phyloP scores from a whole-genome alignment of 2,113 vertebrate genomes.

The Cisticola juncidis region DNA sequence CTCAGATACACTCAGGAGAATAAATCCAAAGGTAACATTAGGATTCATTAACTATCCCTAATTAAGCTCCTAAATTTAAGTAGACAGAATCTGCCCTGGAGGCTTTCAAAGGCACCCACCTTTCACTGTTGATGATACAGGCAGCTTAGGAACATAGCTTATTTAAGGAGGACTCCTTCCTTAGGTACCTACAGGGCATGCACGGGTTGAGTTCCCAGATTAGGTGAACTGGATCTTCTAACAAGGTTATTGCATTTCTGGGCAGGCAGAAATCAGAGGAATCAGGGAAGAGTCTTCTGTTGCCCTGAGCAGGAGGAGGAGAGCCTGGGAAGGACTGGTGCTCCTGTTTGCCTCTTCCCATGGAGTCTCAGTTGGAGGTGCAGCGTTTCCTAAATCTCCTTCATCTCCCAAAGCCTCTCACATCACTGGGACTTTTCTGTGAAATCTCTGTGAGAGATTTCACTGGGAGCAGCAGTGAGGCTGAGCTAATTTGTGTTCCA shows the following conservation, averaged over 20 bases:
- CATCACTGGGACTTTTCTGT: neutral
- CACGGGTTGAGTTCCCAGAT: neutral
- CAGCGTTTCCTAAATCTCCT: neutral
- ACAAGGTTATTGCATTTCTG: neutral
- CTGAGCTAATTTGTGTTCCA: neutral
- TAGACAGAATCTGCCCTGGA: conserved; percentile 35
- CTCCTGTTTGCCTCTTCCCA: neutral
- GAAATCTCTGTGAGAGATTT: fast-evolving
- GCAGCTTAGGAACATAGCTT: neutral
- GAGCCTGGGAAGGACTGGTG: neutral
- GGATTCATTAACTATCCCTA: conserved; percentile 49
- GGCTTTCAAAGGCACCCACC: conserved; percentile 38
- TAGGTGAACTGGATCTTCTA: neutral
- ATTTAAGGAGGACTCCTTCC: conserved; percentile 12
- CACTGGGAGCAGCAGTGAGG: neutral
- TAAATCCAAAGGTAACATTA: conserved; percentile 38
- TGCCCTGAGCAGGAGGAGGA: neutral
- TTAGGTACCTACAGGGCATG: neutral
- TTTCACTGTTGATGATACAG: neutral
- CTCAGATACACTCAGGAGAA: conserved; percentile 33
- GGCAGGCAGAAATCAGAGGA: neutral
- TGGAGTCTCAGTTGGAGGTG: neutral
- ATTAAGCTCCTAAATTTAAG: conserved; percentile 54
- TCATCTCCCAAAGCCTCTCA: neutral
- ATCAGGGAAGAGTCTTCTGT: neutral